Conservation (phyloP, 2,797 vertebrate genomes). For the Eremophila alpestris region DNA sequence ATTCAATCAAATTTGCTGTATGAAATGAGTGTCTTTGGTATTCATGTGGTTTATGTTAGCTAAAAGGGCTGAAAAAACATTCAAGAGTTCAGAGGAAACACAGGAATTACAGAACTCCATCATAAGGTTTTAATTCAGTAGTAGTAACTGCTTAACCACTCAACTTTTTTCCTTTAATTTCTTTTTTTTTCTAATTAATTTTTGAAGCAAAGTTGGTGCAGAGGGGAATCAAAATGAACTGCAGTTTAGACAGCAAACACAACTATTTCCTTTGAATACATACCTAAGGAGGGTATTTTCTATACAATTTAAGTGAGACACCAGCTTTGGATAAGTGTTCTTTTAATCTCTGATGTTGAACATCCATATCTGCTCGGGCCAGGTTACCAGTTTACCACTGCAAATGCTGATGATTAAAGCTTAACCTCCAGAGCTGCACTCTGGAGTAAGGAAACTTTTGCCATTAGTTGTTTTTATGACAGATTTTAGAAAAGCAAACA, state of each 20-base stretch:
- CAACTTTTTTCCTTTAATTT: neutral
- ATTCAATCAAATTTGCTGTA: neutral
- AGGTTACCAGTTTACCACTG: neutral
- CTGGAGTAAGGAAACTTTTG: neutral
- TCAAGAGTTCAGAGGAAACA: constrained; percentile 21
- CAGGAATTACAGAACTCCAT: neutral
- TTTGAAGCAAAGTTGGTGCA: neutral
- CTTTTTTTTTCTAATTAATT: neutral
- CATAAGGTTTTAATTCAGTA: constrained; percentile 32
- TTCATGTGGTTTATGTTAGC: constrained; percentile 13
- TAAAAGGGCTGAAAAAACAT: neutral
- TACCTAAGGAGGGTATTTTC: neutral
- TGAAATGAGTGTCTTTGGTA: neutral
- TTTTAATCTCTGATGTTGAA: neutral
- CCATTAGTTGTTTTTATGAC: neutral
- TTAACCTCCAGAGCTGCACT: neutral
- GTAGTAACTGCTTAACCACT: neutral
- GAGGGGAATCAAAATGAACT: neutral
- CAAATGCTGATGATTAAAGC: neutral
- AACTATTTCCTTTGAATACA: neutral
- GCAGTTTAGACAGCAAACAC: neutral
- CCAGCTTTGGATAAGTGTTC: neutral
- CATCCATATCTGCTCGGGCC: neutral
- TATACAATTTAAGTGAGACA: neutral
- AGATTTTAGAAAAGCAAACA: neutral